Base-by-base conservation (phyloP, 2,888 invertebrate species). In the Andrena marginata region DNA sequence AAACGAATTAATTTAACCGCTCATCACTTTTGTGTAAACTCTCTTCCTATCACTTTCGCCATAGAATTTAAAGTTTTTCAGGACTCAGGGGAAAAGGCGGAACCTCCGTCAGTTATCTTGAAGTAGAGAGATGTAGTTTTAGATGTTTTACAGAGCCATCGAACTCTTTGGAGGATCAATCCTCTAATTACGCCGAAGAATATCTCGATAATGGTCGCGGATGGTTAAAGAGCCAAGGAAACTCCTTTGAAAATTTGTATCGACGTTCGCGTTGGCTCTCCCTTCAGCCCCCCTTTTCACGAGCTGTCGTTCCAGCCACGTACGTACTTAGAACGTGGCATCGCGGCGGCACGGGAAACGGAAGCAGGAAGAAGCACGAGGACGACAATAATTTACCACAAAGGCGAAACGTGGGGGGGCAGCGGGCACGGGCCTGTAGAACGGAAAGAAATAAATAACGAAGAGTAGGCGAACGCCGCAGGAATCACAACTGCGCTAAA, bases 381-480 rank as follows among this genome's bases (percentile, higher is more conserved):
- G 77, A 65, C 75, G 85, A 85, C 85, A 71, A 85, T 85, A 85
- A 85, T 85, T 85, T 75, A 85, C 77, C 85, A 77, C 85, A 85
- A 85, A 85, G 85, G 85, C 84, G 85, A 84, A 80, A 83, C 79
- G 83, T 31, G 62, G 68, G 69, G 68, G 69, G 68, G 54, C 56
- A 67, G 33, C 51, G 76, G 54, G 54, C 54, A 56, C 42, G 59
- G 60, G 35, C 59, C 69, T 56, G 62, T 67, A 73, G 68, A 83
- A 83, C 84, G 85, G 77, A 80, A 85, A 85, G 84, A 85, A 84
- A 85, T 84, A 84, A 85, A 80, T 85, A 85, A 80, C 84, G 70
- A 72, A 73, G 84, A 85, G 84, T 77, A 74, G 80, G 69, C 62
- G 85, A 85, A 85, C 84, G 85, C 80, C 77, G 68, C 68, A 69